phyloP scores from a whole-genome alignment of 2,888 invertebrate genomes.

The Drosophila melanosoma region DNA sequence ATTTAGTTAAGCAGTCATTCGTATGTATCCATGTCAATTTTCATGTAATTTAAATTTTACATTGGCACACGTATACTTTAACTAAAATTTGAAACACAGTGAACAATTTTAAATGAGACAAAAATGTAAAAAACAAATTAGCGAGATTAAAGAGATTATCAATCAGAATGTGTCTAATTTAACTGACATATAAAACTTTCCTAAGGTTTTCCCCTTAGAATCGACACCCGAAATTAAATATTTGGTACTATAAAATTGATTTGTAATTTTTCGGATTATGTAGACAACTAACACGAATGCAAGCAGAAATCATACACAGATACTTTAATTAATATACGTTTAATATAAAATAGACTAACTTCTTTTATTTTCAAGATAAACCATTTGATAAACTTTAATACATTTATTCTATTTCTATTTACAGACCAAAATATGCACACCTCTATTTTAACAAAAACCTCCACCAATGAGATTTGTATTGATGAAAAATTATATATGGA shows the following conservation, averaged over 20 bases:
- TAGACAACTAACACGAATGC: not conserved
- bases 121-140: not conserved
- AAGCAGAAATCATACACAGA: not conserved
- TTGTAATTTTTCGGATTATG: not conserved
- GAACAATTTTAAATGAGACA: not conserved
- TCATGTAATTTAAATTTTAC: too few relatives aligned
- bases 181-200: not conserved
- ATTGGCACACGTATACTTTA: not conserved
- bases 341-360: not conserved
- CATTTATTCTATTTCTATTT: not conserved
- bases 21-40: not conserved
- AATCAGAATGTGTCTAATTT: not conserved
- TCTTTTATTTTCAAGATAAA: not conserved
- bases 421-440: slow-evolving; percentile 37
- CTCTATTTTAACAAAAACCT: slow-evolving; percentile 23
- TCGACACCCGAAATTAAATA: not conserved
- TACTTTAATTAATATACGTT: not conserved
- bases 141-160: not conserved
- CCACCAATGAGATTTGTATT: slow-evolving; percentile 24
- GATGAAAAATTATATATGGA: slow-evolving; percentile 35
- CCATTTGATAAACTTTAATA: not conserved
- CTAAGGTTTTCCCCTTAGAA: not conserved
- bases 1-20: not conserved
- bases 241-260: not conserved
- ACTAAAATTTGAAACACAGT: not conserved